These are phyloP conservation scores for Laupala kohalensis DNA, from an alignment of 1,140 invertebrate genomes.

Conservation along the genomic window DNA sequence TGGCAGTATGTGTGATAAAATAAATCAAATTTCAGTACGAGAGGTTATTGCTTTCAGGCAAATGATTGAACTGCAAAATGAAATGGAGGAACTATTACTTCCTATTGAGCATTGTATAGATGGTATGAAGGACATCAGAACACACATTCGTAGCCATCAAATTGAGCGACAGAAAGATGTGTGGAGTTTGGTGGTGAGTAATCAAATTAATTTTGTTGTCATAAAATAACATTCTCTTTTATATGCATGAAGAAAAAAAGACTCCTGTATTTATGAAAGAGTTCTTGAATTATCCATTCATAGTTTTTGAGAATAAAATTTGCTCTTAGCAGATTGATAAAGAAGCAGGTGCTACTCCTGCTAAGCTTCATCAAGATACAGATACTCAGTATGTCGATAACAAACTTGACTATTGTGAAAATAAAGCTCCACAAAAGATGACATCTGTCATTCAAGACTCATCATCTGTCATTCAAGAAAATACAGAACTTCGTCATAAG, in stretches of 20 bases:
- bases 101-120: neutral
- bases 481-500: neutral
- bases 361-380: too few relatives aligned
- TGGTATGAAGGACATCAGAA: constrained; percentile 1
- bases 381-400: too few relatives aligned
- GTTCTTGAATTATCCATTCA: neutral
- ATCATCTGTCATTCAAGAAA: neutral
- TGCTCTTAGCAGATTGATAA: neutral
- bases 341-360: too few relatives aligned
- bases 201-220: neutral
- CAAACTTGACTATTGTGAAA: too few relatives aligned
- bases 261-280: neutral
- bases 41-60: constrained; percentile 6
- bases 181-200: constrained; percentile 4
- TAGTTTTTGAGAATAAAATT: neutral
- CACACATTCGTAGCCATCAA: neutral
- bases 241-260: neutral
- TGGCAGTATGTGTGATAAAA: too few relatives aligned
- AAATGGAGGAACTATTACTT: neutral
- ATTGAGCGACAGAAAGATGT: constrained; percentile 1
- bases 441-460: neutral
- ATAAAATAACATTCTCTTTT: neutral
- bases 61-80: neutral
- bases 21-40: too few relatives aligned
- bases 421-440: neutral